phyloP scores from a whole-genome alignment of 1,140 invertebrate species.

The Zaprionus kolodkinae region DNA sequence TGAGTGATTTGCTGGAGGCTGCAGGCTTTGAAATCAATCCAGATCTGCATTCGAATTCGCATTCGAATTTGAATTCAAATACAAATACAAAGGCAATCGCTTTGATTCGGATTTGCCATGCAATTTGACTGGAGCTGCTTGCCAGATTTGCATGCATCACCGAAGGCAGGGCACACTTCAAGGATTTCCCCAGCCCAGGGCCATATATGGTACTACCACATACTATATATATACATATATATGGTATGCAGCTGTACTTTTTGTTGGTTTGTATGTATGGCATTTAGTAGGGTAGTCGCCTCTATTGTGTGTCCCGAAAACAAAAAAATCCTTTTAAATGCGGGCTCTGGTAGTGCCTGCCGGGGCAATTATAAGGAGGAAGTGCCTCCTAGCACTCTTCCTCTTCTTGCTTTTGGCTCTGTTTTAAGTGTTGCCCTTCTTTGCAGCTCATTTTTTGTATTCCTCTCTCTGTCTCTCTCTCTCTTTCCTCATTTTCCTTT shows the following conservation, averaged over 20 bases:
- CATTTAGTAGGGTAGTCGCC: background rate
- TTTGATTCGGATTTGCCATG: conserved; percentile 50
- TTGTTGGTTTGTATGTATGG: conserved; percentile 9
- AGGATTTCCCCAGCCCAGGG: background rate
- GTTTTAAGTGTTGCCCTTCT: conserved; percentile 42
- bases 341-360: conserved; percentile 23
- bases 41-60: conserved; percentile 1
- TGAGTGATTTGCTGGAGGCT: background rate
- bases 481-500: background rate
- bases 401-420: background rate
- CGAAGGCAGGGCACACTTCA: conserved; percentile 26
- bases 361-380: conserved; percentile 30
- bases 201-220: background rate
- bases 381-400: conserved; percentile 1
- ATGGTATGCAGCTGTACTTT: background rate
- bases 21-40: conserved; percentile 24
- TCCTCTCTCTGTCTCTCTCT: background rate
- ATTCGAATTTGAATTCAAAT: conserved; percentile 11
- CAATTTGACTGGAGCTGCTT: conserved; percentile 37
- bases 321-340: conserved; percentile 42
- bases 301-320: conserved; percentile 29
- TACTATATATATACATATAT: conserved; percentile 14
- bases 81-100: conserved; percentile 27
- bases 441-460: conserved; percentile 24
- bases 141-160: conserved; percentile 35